Base-by-base conservation (phyloP, 2,797 vertebrate species). In the Amphiprion clarkii region DNA sequence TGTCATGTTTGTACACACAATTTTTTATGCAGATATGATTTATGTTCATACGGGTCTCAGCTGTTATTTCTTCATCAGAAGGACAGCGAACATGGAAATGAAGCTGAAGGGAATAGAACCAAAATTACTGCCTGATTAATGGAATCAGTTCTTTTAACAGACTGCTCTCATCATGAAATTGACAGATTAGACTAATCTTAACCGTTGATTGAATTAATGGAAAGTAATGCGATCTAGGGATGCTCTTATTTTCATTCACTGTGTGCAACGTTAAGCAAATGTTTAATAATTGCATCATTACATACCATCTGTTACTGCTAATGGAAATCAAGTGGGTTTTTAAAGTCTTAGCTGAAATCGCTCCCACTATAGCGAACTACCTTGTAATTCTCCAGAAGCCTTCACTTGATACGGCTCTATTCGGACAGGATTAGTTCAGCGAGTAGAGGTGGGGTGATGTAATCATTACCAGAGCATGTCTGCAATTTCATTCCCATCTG, bases 221-320 rank as follows among this genome's bases (percentile, higher is more conserved):
- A 69, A 87, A 86, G 73, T 87, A 86, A 90, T 87, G 68, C 71
- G 68, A 86, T 72, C 40, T 66, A 74, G 62, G 72, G 71, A 82
- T 23, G 48, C 21, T 53, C 74, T 82, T 71, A 81, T 88, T 73
- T 81, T 71, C 65, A 76, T 79, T 89, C 75, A 62, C 66, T 54
- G 52, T 61, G 78, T 64, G 63, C 36, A 75, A 67, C 40, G 27
- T 72, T 33, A 58, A 77, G 36, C 67, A 78, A 83, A 85, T 85
- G 58, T 77, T 59, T 81, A 74, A 80, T 87, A 89, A 88, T 88
- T 80, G 80, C 60, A 31, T 87, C 82, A 86, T 86, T 80, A 77
- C 58, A 67, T 72, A 67, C 85, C 83, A 87, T 88, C 87, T 92
- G 90, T 80, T 85, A 78, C 36, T 79, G 54, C 59, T 78, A 74